A percentile compares a stretch with the other conserved stretches of the same genome.
Conservation (phyloP, 2,888 invertebrate species). For the Arrhopalites spinosus region DNA sequence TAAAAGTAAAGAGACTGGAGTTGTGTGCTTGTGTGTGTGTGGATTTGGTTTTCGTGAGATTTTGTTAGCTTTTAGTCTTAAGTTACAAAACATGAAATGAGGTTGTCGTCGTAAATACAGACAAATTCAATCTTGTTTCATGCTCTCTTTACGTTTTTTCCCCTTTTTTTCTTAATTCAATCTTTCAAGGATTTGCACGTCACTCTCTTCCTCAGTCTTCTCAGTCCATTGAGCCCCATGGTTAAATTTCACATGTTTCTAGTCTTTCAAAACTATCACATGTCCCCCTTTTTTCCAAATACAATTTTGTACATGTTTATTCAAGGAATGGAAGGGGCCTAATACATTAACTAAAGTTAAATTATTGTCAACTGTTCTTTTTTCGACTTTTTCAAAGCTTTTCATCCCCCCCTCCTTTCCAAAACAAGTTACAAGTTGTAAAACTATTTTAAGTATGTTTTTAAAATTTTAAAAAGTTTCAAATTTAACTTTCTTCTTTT, state of each 20-base stretch:
- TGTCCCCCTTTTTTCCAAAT: too few species aligned
- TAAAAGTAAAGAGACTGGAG: not conserved
- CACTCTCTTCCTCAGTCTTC: not conserved
- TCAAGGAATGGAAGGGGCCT: too few species aligned
- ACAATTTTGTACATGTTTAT: too few species aligned
- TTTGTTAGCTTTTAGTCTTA: conserved; percentile 21
- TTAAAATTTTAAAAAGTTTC: too few species aligned
- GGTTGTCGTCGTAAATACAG: conserved; percentile 28
- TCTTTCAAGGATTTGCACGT: conserved; percentile 20
- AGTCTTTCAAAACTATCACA: too few species aligned
- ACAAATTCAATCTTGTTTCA: conserved; percentile 32
- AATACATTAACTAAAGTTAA: too few species aligned
- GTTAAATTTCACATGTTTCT: not conserved
- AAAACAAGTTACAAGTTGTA: too few species aligned
- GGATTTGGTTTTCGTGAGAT: conserved; percentile 5
- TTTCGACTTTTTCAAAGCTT: too few species aligned
- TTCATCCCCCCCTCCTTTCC: too few species aligned
- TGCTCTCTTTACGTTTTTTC: conserved; percentile 11
- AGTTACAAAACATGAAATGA: conserved; percentile 22
- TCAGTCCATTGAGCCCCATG: not conserved
- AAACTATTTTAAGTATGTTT: too few species aligned
- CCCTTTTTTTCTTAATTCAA: conserved; percentile 1
- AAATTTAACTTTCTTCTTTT: not conserved
- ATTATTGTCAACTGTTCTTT: too few species aligned
- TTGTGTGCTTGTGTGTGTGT: not conserved